phyloP scores from a whole-genome alignment of 2,113 vertebrate species.

The Laticauda laticaudata region DNA sequence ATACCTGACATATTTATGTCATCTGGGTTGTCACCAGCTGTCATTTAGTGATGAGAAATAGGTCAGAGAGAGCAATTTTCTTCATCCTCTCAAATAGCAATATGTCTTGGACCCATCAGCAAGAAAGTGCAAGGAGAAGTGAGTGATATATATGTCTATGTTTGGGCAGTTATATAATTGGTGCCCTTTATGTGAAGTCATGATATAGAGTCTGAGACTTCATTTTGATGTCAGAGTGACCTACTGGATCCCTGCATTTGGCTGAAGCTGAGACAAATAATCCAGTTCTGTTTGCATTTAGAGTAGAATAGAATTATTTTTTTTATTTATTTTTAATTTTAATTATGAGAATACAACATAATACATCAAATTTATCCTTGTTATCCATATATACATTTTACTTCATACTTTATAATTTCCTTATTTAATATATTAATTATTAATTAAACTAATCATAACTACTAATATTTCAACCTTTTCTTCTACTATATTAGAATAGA shows the following conservation, averaged over 20 bases:
- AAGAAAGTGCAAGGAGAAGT: background rate
- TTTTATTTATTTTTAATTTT: no score
- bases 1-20: background rate
- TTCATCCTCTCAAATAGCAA: background rate
- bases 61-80: background rate
- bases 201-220: background rate
- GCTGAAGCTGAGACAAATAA: background rate
- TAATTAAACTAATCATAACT: no score
- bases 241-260: background rate
- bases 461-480: no score
- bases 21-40: background rate
- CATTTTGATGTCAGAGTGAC: background rate
- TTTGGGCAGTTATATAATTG: background rate
- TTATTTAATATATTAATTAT: no score
- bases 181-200: background rate
- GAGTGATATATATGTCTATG: background rate
- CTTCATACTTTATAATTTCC: no score
- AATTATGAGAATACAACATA: no score
- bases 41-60: background rate
- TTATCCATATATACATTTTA: no score
- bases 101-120: background rate
- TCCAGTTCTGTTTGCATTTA: background rate
- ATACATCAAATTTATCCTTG: no score
- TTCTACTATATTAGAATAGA: no score
- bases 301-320: no score